Conservation (phyloP, 1,140 invertebrate genomes). For the Drosophila pruinosa region DNA sequence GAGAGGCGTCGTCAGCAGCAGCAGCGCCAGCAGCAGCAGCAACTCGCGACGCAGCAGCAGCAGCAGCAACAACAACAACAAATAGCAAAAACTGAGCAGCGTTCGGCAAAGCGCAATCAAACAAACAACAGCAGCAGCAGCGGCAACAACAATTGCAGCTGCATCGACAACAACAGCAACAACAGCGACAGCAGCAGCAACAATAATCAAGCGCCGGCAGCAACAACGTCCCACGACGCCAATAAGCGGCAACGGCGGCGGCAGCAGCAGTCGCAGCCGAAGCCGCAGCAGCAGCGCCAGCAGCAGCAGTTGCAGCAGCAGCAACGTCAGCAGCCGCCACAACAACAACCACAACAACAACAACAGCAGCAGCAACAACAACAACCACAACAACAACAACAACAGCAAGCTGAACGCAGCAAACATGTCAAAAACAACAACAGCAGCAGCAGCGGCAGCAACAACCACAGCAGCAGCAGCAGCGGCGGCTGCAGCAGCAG, state of each 20-base stretch:
- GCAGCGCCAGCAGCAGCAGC: constrained; percentile 43
- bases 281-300: constrained; percentile 19
- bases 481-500: constrained; percentile 35
- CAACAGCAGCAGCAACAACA: constrained; percentile 26
- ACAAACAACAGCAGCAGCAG: constrained; percentile 21
- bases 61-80: constrained; percentile 68
- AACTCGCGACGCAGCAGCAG: constrained; percentile 67
- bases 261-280: constrained; percentile 10
- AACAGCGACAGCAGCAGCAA: constrained; percentile 9
- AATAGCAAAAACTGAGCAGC: constrained; percentile 77
- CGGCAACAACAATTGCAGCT: background rate
- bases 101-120: constrained; percentile 71
- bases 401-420: background rate
- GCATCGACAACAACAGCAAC: background rate
- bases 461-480: constrained; percentile 30
- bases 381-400: constrained; percentile 47
- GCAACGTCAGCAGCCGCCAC: constrained; percentile 20
- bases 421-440: constrained; percentile 38
- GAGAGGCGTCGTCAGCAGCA: constrained; percentile 52
- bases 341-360: constrained; percentile 22
- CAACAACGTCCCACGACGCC: constrained; percentile 4
- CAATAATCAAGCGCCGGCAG: constrained; percentile 6
- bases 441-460: constrained; percentile 7
- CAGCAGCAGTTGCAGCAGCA: constrained; percentile 16
- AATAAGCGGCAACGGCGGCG: constrained; percentile 11